A percentile compares a stretch with the other conserved stretches of the same genome.
phyloP scores from a whole-genome alignment of 1,140 invertebrate genomes.

The Aradophagus sp. region DNA sequence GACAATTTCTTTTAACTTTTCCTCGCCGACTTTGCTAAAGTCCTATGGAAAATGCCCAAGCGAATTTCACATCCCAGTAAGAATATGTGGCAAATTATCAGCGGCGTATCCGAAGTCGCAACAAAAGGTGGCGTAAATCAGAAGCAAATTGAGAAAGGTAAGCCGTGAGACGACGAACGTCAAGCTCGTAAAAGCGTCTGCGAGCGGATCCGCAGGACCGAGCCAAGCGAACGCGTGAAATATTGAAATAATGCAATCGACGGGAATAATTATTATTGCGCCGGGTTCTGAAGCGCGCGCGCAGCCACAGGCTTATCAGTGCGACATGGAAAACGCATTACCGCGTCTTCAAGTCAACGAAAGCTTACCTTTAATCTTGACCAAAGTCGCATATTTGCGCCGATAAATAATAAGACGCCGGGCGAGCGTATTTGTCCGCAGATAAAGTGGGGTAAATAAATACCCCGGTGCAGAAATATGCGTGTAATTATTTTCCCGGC shows the following conservation, averaged over 20 bases:
- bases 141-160: too few relatives aligned
- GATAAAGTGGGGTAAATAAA: slow-evolving; percentile 52
- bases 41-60: too few relatives aligned
- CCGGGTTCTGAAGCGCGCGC: slow-evolving; percentile 32
- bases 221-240: slow-evolving; percentile 33
- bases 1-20: too few relatives aligned
- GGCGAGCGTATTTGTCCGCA: slow-evolving; percentile 47
- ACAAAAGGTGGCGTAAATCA: too few relatives aligned
- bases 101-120: too few relatives aligned
- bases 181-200: not conserved
- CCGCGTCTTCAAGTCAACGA: slow-evolving; percentile 30
- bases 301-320: slow-evolving; percentile 39
- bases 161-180: too few relatives aligned
- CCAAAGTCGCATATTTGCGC: slow-evolving; percentile 54
- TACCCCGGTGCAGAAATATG: slow-evolving; percentile 45
- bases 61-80: too few relatives aligned
- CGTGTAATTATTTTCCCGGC: slow-evolving; percentile 46
- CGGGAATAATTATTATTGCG: slow-evolving; percentile 55
- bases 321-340: slow-evolving; percentile 58
- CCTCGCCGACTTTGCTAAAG: too few relatives aligned
- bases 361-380: slow-evolving; percentile 58
- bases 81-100: too few relatives aligned
- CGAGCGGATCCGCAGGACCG: slow-evolving; percentile 5
- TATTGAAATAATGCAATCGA: slow-evolving; percentile 53
- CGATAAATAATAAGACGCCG: slow-evolving; percentile 53